These are phyloP conservation scores for Chelonoidis abingdonii DNA, from an alignment of 2,113 vertebrate genomes.

Conservation along the genomic window DNA sequence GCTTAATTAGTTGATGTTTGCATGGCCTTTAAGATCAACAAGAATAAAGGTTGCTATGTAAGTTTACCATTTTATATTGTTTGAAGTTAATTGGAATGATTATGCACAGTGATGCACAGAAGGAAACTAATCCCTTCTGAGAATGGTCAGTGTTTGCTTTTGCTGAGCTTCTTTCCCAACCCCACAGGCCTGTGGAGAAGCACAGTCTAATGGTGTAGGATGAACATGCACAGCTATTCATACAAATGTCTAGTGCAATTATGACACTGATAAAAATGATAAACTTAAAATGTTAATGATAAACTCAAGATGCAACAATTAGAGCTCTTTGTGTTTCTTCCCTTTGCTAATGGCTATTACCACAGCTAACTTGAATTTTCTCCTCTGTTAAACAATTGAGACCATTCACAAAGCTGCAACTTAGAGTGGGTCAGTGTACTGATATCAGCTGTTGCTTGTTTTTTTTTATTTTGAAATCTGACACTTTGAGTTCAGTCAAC, in stretches of 20 bases:
- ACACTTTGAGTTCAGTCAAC: background rate
- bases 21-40: background rate
- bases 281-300: no score
- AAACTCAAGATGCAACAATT: constrained; percentile 15
- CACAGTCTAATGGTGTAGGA: background rate
- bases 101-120: background rate
- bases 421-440: background rate
- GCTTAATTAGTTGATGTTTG: constrained; percentile 39
- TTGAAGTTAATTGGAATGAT: constrained; percentile 26
- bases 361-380: background rate
- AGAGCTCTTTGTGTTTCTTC: background rate
- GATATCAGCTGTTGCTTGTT: background rate
- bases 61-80: background rate
- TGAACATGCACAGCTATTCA: background rate
- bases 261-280: background rate
- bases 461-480: background rate
- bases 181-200: background rate
- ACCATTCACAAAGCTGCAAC: background rate
- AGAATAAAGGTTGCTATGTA: background rate
- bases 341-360: background rate
- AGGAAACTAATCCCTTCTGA: constrained; percentile 30
- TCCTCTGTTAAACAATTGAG: background rate
- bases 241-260: background rate
- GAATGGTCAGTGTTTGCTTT: constrained; percentile 6
- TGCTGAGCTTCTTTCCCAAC: constrained; percentile 12